phyloP scores from a whole-genome alignment of 2,888 invertebrate species.

The Caenorhabditis virilis region DNA sequence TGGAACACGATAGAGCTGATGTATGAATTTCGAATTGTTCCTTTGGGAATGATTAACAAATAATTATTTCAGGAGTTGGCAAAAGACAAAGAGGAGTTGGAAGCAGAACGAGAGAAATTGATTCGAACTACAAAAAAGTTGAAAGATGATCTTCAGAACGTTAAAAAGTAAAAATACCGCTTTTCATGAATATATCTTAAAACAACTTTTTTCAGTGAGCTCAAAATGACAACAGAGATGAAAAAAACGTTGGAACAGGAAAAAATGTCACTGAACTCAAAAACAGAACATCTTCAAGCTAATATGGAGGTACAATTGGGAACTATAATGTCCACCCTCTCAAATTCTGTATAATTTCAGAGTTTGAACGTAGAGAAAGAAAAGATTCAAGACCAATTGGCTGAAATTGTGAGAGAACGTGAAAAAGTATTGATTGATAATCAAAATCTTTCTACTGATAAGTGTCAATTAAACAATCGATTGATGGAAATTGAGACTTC shows the following conservation, averaged over 20 bases:
- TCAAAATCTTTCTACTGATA: constrained; percentile 68
- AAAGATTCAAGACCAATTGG: constrained; percentile 67
- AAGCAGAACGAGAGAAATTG: constrained; percentile 70
- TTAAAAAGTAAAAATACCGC: constrained; percentile 46
- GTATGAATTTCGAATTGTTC: constrained; percentile 23
- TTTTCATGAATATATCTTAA: not conserved
- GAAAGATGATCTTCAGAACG: constrained; percentile 69
- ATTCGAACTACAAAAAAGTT: constrained; percentile 70
- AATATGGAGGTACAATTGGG: constrained; percentile 49
- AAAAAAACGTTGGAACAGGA: constrained; percentile 69
- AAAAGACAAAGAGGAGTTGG: constrained; percentile 70
- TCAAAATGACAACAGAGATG: constrained; percentile 69
- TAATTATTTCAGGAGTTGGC: constrained; percentile 65
- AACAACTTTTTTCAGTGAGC: constrained; percentile 67
- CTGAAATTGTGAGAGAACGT: constrained; percentile 64
- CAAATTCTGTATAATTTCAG: constrained; percentile 50
- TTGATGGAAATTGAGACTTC: constrained; percentile 70
- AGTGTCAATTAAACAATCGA: constrained; percentile 66
- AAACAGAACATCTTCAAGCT: constrained; percentile 61
- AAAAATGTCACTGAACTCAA: constrained; percentile 61
- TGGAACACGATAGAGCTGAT: constrained; percentile 53
- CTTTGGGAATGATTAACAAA: not conserved
- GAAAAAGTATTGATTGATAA: constrained; percentile 69
- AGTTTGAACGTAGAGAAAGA: constrained; percentile 69
- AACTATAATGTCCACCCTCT: not conserved